Conservation (phyloP, 2,888 invertebrate species). For the Xestia rhomboidea region DNA sequence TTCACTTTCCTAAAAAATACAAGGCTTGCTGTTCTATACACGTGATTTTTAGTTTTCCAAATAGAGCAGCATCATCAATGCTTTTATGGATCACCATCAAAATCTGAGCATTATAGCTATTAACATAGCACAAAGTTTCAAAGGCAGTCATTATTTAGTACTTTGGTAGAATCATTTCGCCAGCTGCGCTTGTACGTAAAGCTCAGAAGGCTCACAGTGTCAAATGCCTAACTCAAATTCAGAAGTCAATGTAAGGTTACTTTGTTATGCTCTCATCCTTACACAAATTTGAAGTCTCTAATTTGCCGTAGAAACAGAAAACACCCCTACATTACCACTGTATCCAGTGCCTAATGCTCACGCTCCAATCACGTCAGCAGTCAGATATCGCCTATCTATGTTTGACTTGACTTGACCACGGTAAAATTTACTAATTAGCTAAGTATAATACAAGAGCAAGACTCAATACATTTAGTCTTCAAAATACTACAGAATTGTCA, state of each 20-base stretch:
- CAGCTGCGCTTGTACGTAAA: background rate
- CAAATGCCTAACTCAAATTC: constrained; percentile 9
- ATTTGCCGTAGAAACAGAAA: background rate
- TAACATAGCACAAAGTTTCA: background rate
- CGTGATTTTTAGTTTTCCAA: constrained; percentile 1
- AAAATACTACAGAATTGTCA: background rate
- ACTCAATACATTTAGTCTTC: background rate
- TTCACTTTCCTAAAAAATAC: background rate
- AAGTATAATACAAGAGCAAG: background rate
- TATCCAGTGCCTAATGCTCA: constrained; percentile 2
- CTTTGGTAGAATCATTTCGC: background rate
- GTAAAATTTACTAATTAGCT: background rate
- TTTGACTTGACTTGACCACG: too few species aligned
- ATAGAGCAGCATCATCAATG: constrained; percentile 1
- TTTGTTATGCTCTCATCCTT: background rate
- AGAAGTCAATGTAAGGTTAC: background rate
- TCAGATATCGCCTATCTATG: background rate
- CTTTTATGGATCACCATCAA: background rate
- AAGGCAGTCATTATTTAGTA: background rate
- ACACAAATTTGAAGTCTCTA: background rate
- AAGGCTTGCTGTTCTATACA: background rate
- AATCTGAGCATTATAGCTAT: background rate
- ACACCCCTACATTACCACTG: background rate
- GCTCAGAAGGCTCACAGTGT: background rate
- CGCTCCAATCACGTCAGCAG: background rate